Base-by-base conservation (phyloP, 2,888 invertebrate genomes). In the Standfussiana lucernea region DNA sequence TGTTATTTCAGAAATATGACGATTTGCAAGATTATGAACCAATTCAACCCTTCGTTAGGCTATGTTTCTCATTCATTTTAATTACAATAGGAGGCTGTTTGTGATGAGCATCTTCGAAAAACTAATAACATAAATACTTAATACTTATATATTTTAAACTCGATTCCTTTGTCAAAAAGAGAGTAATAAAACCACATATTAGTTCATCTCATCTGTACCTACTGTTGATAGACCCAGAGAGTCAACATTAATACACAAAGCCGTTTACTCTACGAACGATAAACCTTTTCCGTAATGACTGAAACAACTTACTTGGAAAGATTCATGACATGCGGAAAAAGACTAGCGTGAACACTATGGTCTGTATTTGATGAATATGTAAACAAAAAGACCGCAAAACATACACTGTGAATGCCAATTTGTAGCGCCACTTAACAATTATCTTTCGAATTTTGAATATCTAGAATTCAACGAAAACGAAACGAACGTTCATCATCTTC, bases 271-370 rank as follows among this genome's bases (percentile, higher is more conserved):
- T 35, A 65, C 50, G 53, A 83, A 56, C 79, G 42, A 74, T 82
- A 71, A 82, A 83, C 83, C 79, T 79, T 72, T 45, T 11, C 32
- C 50, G 37, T 83, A 82, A 82, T 83, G 62, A 71, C 79, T 45
- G 13, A 45, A 78, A 61, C 67, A 61, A 80, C 75, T 79, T 74
- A 74, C 79, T 66, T 59, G 74, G 59, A 64, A 83, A 62, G 71
- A 82, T 68, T 56, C 62, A 80, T 69, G 75, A 42, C 11, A 45
- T 32, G 28, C 56, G 56, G 56, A 65, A 65, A 61, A 50, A 21
- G 6, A 50, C 24, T 61, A n/a, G 11, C 15, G 2, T 24, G 6
- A 64, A 72, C 21, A 45, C 6, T 47, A 40, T 64, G 64, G 64
- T 64, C 15, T 64, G 40, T 40, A 37, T 7, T 0, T 28, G 40